phyloP scores from a whole-genome alignment of 2,797 vertebrate genomes.

The Takifugu rubripes region DNA sequence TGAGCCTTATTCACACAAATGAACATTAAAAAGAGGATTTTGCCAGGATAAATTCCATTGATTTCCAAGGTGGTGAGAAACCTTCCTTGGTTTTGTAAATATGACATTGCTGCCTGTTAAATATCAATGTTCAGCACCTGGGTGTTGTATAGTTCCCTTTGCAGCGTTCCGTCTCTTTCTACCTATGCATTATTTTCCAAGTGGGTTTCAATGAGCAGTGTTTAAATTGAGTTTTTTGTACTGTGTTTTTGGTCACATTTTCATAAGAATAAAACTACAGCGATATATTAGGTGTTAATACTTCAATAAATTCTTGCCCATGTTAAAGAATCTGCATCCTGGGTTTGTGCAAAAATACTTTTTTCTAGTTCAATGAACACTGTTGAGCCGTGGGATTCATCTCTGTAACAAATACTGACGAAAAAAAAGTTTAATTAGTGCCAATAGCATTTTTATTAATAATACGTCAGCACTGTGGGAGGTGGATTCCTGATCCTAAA shows the following conservation, averaged over 20 bases:
- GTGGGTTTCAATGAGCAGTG: constrained; percentile 3
- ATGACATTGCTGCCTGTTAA: constrained; percentile 28
- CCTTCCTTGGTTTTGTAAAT: constrained; percentile 16
- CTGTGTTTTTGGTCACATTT: constrained; percentile 20
- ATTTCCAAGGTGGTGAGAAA: constrained; percentile 27
- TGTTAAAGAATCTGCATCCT: not conserved
- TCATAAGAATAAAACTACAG: not conserved
- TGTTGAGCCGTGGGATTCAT: too few species aligned
- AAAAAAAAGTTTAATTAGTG: too few species aligned
- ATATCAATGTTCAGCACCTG: constrained; percentile 16
- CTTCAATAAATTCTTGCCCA: constrained; percentile 44
- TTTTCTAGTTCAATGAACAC: too few species aligned
- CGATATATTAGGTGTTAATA: constrained; percentile 7
- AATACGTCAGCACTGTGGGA: not conserved
- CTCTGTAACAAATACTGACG: too few species aligned
- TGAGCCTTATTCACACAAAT: too few species aligned
- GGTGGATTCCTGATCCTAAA: not conserved
- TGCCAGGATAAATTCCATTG: too few species aligned
- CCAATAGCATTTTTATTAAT: too few species aligned
- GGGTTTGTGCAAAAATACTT: too few species aligned
- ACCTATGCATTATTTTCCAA: too few species aligned
- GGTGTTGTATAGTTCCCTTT: constrained; percentile 20
- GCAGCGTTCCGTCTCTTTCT: constrained; percentile 11
- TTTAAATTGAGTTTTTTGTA: constrained; percentile 17
- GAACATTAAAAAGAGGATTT: too few species aligned